Percentiles rank a stretch among this genome's conserved stretches.
phyloP scores from a whole-genome alignment of 2,888 invertebrate species.

The Margaritifera margaritifera region DNA sequence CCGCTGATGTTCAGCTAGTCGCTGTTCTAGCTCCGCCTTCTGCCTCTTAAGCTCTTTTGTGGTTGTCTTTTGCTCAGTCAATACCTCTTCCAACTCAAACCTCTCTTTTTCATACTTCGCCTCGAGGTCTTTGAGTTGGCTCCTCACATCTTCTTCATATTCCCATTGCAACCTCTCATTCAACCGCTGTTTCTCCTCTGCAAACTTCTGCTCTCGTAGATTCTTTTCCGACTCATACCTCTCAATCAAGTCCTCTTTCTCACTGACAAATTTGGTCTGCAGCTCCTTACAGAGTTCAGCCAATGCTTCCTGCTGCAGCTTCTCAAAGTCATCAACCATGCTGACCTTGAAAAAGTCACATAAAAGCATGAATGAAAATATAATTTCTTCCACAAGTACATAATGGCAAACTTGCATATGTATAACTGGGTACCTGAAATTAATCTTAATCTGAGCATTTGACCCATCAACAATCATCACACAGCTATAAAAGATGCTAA shows the following conservation, averaged over 20 bases:
- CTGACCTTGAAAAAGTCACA: slow-evolving; percentile 31
- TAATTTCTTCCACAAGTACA: not conserved
- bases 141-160: slow-evolving; percentile 32
- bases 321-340: slow-evolving; percentile 46
- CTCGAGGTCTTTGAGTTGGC: slow-evolving; percentile 30
- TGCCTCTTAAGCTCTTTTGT: slow-evolving; percentile 36
- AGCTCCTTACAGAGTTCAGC: slow-evolving; percentile 55
- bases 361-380: not conserved
- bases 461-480: too few species aligned
- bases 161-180: slow-evolving; percentile 43
- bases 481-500: too few species aligned
- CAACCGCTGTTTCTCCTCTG: slow-evolving; percentile 45
- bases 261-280: slow-evolving; percentile 49
- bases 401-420: too few species aligned
- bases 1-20: slow-evolving; percentile 37
- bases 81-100: slow-evolving; percentile 29
- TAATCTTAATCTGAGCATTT: too few species aligned
- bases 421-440: too few species aligned
- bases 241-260: slow-evolving; percentile 56
- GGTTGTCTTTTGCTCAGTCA: slow-evolving; percentile 28
- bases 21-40: slow-evolving; percentile 29
- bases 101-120: slow-evolving; percentile 39
- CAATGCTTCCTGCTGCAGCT: slow-evolving; percentile 38
- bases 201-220: slow-evolving; percentile 43
- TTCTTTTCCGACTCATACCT: slow-evolving; percentile 60